These are phyloP conservation scores for Rhagoletis pomonella DNA, from an alignment of 1,140 invertebrate genomes.

Conservation along the genomic window DNA sequence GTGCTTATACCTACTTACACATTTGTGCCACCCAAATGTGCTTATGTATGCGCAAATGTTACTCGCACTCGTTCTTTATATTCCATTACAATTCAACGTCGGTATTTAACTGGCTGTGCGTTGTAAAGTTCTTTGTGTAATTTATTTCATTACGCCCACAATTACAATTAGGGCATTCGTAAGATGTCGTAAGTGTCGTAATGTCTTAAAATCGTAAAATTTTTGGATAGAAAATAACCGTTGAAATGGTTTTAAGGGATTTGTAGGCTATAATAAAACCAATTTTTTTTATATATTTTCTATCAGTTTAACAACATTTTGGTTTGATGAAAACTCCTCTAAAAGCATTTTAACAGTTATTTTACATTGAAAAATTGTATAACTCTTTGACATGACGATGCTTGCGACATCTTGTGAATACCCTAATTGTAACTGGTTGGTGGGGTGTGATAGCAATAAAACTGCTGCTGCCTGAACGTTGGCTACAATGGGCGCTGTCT, in stretches of 20 bases:
- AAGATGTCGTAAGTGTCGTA: not conserved
- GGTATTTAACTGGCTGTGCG: not conserved
- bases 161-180: not conserved
- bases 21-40: not conserved
- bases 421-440: no score
- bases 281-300: no score
- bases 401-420: no score
- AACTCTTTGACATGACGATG: no score
- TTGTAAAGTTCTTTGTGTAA: slow-evolving; percentile 30
- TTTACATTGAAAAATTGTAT: no score
- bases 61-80: not conserved
- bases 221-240: no score
- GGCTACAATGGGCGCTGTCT: not conserved
- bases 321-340: no score
- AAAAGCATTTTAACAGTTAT: no score
- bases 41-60: not conserved
- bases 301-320: no score
- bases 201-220: no score
- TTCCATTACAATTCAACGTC: not conserved
- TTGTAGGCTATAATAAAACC: no score
- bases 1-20: not conserved
- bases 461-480: not conserved
- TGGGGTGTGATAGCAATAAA: not conserved
- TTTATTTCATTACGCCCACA: slow-evolving; percentile 40
- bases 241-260: no score